These are phyloP conservation scores for Epizoanthus fatuus DNA, from an alignment of 92 coral and sea anemone species.

Conservation along the genomic window DNA sequence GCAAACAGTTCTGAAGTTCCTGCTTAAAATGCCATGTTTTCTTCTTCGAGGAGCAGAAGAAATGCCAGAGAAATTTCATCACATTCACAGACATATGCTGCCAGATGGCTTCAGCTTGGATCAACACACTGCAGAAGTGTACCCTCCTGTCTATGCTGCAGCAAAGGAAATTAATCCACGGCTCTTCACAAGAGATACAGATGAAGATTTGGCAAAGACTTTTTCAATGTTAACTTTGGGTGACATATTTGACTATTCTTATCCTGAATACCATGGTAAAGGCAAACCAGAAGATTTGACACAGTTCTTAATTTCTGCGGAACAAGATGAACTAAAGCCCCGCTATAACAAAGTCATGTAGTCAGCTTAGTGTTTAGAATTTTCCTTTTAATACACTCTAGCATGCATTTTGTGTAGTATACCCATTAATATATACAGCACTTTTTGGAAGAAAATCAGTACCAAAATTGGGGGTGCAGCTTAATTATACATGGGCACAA, in stretches of 20 bases:
- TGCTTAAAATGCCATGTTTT: constrained; percentile 75
- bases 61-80: constrained; percentile 63
- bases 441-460: no score
- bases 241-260: constrained; percentile 86
- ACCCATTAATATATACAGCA: no score
- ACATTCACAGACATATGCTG: constrained; percentile 72
- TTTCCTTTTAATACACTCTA: no score
- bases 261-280: constrained; percentile 78
- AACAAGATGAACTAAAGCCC: constrained; percentile 76
- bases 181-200: constrained; percentile 63
- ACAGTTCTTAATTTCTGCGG: constrained; percentile 76
- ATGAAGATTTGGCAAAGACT: constrained; percentile 57
- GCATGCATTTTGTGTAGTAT: no score
- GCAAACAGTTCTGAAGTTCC: constrained; percentile 70
- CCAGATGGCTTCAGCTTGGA: constrained; percentile 82
- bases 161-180: constrained; percentile 61
- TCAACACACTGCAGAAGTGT: constrained; percentile 82
- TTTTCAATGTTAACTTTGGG: constrained; percentile 50
- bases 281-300: constrained; percentile 88
- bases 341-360: constrained; percentile 85
- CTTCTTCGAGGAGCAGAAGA: constrained; percentile 58
- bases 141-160: constrained; percentile 71
- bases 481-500: no score
- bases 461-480: no score
- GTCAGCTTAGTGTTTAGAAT: neutral